Percentiles rank a stretch among this genome's conserved stretches.
These are phyloP conservation scores for Parnassius orleans DNA, from an alignment of 2,888 invertebrate genomes.

Conservation along the genomic window DNA sequence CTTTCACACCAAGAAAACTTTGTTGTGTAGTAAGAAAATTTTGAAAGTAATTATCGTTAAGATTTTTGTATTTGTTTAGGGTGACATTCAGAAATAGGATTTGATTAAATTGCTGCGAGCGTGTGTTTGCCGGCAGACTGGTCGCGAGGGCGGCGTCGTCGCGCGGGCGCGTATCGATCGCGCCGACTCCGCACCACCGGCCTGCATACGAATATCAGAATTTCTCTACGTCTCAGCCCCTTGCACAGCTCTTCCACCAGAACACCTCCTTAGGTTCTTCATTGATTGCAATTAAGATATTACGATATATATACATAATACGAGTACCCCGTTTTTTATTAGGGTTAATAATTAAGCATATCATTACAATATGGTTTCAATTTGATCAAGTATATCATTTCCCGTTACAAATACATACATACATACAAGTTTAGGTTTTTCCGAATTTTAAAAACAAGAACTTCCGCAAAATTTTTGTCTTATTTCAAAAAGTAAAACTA, in stretches of 20 bases:
- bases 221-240: conserved; percentile 67
- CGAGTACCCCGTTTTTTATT: no score
- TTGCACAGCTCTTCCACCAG: conserved; percentile 66
- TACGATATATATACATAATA: not conserved
- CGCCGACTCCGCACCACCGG: conserved; percentile 47
- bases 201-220: conserved; percentile 78
- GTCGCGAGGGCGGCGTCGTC: conserved; percentile 60
- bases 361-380: not conserved
- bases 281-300: not conserved
- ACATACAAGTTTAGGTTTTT: no score
- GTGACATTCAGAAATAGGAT: conserved; percentile 34
- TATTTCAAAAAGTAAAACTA: no score
- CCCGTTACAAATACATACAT: no score
- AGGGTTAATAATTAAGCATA: not conserved
- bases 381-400: no score
- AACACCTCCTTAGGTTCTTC: conserved; percentile 57
- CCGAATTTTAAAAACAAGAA: no score
- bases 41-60: not conserved
- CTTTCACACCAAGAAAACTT: not conserved
- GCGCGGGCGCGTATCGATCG: conserved; percentile 80
- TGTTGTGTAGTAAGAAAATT: conserved; percentile 2
- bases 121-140: conserved; percentile 58
- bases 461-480: no score
- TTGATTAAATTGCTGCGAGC: conserved; percentile 53
- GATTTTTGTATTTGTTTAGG: conserved; percentile 12